A percentile compares a stretch with the other conserved stretches of the same genome.
Evolutionary conservation across 2,797 vertebrate genomes (phyloP).

Genomic region (Falco columbarius): DNA sequence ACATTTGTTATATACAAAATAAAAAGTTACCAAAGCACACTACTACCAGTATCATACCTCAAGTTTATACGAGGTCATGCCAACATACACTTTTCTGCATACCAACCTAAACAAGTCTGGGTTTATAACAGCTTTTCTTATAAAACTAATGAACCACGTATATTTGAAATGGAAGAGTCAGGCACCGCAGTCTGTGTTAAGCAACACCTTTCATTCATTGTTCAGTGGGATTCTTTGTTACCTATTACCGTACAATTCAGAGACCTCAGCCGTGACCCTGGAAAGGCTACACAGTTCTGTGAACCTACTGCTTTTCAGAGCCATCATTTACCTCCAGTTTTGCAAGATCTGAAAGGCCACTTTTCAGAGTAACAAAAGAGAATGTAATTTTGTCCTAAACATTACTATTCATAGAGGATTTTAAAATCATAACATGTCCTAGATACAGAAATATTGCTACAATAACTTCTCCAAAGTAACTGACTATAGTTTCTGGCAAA

Average conservation of each 20-base stretch:
- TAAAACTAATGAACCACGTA: neutral
- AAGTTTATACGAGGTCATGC: neutral
- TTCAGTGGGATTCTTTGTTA: neutral
- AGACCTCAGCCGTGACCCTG: fast-evolving
- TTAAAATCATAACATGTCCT: fast-evolving
- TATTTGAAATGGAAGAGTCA: too few relatives aligned
- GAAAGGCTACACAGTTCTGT: neutral
- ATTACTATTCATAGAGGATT: neutral
- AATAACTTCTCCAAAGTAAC: neutral
- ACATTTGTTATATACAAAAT: too few relatives aligned
- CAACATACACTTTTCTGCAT: fast-evolving
- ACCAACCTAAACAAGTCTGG: neutral
- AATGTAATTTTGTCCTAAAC: fast-evolving
- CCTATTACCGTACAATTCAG: neutral
- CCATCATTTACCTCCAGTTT: neutral
- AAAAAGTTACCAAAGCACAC: neutral
- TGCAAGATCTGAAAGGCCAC: neutral
- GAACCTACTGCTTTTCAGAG: neutral
- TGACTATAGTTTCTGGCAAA: neutral
- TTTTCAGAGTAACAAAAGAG: neutral
- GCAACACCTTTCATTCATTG: neutral
- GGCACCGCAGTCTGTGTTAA: too few relatives aligned
- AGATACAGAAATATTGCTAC: neutral
- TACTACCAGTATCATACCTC: neutral
- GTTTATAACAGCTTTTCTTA: neutral